Conservation (phyloP, 2,113 vertebrate species). For the Ophthalmolycus amberensis region DNA sequence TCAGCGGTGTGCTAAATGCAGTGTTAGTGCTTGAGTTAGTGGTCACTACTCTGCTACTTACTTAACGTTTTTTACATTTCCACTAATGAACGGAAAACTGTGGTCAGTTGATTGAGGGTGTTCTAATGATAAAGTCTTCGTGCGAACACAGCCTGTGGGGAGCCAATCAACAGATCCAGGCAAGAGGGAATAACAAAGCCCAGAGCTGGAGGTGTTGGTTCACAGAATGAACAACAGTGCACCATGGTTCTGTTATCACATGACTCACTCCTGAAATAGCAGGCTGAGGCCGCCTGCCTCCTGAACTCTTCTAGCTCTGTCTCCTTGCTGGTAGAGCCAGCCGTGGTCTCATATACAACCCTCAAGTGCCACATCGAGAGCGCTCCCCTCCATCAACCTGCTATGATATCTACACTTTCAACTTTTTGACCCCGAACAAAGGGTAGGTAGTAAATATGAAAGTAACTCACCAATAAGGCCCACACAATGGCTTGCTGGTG, state of each 20-base stretch:
- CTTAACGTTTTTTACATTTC: background rate
- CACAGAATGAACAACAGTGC: slow-evolving; percentile 44
- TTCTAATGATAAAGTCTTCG: slow-evolving; percentile 12
- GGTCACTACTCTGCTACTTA: slow-evolving; percentile 18
- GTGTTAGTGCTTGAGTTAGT: slow-evolving; percentile 67
- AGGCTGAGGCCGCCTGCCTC: slow-evolving; percentile 34
- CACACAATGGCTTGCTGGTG: slow-evolving; percentile 31
- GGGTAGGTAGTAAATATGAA: slow-evolving; percentile 64
- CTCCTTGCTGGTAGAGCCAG: slow-evolving; percentile 32
- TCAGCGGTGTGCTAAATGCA: slow-evolving; percentile 65
- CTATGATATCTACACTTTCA: slow-evolving; percentile 51
- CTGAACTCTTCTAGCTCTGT: slow-evolving; percentile 34
- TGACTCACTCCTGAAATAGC: slow-evolving; percentile 37
- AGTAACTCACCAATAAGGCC: slow-evolving; percentile 58
- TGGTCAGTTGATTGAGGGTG: slow-evolving; percentile 36
- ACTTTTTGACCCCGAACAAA: slow-evolving; percentile 69
- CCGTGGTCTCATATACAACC: slow-evolving; percentile 39
- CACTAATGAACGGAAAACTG: slow-evolving; percentile 11
- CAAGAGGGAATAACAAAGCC: slow-evolving; percentile 69
- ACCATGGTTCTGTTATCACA: slow-evolving; percentile 41
- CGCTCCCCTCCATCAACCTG: slow-evolving; percentile 55
- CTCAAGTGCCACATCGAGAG: slow-evolving; percentile 23
- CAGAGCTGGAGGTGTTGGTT: slow-evolving; percentile 59
- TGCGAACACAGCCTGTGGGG: slow-evolving; percentile 44
- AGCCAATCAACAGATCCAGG: slow-evolving; percentile 78